Base-by-base conservation (phyloP, 2,888 invertebrate species). In the Thereva nobilitata region DNA sequence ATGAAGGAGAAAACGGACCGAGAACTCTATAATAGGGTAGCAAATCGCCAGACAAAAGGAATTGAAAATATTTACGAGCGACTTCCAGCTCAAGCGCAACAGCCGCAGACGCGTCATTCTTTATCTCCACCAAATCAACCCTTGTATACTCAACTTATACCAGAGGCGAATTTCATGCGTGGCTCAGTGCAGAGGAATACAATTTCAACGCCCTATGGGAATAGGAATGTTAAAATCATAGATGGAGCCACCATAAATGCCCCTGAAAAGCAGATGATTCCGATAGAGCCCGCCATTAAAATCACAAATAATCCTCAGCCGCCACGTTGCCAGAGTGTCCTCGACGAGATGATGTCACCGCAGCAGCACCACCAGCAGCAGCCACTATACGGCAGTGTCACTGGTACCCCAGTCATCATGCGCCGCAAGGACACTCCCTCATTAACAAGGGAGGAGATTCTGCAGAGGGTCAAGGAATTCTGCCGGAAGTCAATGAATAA, bases 381-480 rank as follows among this genome's bases (percentile, higher is more conserved):
- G 45, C 73, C 76, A 3, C 72, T 78, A 1, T 4, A 78, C 75
- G 5, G 72, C 74, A 4, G 67, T 76, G 67, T 67, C 74, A 63
- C 47, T n/a, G 64, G n/a, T 70, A 72, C 67, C 71, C 75, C 66
- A 68, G 74, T 59, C 66, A 66, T 54, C 65, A 70, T 65, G 56
- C 64, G 72, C 5, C 68, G 55, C 4, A 69, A 69, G 44, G 47
- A 47, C 9, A 10, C 40, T 34, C 64, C 69, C 0, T 71, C 76
- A 0, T 64, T 80, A 9, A 76, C 78, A 2, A 74, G 79, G 4
- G 80, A 80, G 10, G 81, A 81, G 67, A 78, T 81, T 10, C 72
- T 80, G 3, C 77, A 77, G 47, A 77, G 76, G 72, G 80, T 81
- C 0, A 78, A 78, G 61, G 80, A 80, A 56, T 81, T 81, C 68